Conservation (phyloP, 2,797 vertebrate genomes). For the Lerista edwardsae region DNA sequence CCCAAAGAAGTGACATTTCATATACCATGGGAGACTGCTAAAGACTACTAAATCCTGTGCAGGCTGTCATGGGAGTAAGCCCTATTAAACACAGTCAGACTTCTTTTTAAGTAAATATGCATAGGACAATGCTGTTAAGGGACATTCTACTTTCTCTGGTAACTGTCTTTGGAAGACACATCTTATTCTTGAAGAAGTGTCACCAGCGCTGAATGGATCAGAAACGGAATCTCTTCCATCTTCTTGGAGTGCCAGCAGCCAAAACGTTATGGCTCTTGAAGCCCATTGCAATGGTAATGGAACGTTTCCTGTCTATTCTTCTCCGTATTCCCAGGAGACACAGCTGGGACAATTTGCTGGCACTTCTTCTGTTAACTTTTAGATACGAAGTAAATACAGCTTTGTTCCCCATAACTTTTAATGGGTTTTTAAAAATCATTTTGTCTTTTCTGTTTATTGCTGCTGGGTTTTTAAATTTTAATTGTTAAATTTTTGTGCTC, state of each 20-base stretch:
- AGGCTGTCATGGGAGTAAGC: no score
- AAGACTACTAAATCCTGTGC: background rate
- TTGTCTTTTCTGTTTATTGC: no score
- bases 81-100: no score
- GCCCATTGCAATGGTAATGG: background rate
- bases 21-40: background rate
- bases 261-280: background rate
- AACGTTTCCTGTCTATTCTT: background rate
- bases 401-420: no score
- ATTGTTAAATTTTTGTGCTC: no score
- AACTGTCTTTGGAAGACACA: background rate
- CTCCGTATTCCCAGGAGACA: background rate
- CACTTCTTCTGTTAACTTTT: no score
- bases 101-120: no score
- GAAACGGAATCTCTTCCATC: background rate
- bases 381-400: no score
- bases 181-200: background rate
- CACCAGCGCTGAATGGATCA: background rate
- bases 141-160: background rate
- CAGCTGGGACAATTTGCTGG: no score
- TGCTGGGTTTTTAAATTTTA: no score
- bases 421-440: no score
- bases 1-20: background rate
- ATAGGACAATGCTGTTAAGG: no score
- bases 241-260: background rate